Base-by-base conservation (phyloP, 1,140 invertebrate genomes). In the Episyrphus balteatus region DNA sequence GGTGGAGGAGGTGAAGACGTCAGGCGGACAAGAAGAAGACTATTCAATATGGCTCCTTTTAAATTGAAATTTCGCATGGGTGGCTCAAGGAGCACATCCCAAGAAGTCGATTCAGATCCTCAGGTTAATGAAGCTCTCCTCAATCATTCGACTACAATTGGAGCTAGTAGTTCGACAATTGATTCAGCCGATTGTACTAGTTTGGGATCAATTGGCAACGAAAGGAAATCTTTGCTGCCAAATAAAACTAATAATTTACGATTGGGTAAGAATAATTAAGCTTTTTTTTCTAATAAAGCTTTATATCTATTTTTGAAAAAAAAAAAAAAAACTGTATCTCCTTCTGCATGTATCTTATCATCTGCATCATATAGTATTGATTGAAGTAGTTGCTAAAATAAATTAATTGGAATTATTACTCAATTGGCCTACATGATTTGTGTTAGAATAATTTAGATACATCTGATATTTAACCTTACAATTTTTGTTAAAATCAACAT, bases 11-110 rank as follows among this genome's bases (percentile, higher is more conserved):
- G 21, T 8, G 21, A 26, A 26, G 21, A 26, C 21, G 21, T 26
- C 21, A 26, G 21, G 8, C 21, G 21, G 21, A 26, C 21, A 5
- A 26, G 21, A 26, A 26, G 21, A 26, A 26, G 21, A 26, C 21
- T 26, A 5, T 26, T 26, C 21, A 26, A 26, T 26, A 67, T 68
- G 66, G 65, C 66, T 32, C 66, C 66, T 15, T 68, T 68, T 43
- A 68, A 68, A 49, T 54, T 68, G 10, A 68, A 68, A 51, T 68
- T 68, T 54, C 66, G 66, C 42, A 68, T 66, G 62, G 66, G 65
- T 42, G 47, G 50, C 26, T 68, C 65, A n/a, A 53, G 66, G 11
- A 68, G 61, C 44, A 63, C 62, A 15, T 68, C 66, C 43, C 66
- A 68, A 53, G 66, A 68, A 53, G 61, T 59, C 39, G 66, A 68